Evolutionary conservation across 2,888 invertebrate species (phyloP).

Genomic region (Epinotia demarniana): DNA sequence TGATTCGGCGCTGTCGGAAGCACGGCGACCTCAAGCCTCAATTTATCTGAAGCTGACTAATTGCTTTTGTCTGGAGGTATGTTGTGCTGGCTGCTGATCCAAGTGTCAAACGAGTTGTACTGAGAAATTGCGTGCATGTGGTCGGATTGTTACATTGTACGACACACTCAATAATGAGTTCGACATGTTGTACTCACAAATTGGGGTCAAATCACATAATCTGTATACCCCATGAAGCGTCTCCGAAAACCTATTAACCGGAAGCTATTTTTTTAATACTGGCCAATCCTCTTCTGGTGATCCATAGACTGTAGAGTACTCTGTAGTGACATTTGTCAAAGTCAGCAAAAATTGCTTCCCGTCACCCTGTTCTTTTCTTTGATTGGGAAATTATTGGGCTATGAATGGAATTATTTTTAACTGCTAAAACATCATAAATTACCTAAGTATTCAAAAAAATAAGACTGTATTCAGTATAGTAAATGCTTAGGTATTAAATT

Average conservation of each 20-base stretch:
- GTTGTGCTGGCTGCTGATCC: no score
- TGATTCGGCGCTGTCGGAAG: no score
- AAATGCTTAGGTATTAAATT: conserved; percentile 54
- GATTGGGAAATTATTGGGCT: conserved; percentile 64
- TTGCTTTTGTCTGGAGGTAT: no score
- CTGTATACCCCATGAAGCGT: no score
- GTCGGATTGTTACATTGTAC: no score
- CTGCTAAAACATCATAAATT: conserved; percentile 52
- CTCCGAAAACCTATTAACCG: conserved; percentile 17
- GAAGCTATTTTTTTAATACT: conserved; percentile 34
- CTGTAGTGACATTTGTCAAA: conserved; percentile 74
- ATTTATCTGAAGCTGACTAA: no score
- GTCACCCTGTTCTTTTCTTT: conserved; percentile 64
- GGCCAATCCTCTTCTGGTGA: conserved; percentile 30
- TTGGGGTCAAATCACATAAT: no score
- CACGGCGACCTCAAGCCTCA: no score
- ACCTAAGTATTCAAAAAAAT: conserved; percentile 49
- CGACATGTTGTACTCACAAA: no score
- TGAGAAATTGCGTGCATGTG: no score
- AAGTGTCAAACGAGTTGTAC: no score
- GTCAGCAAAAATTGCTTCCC: conserved; percentile 77
- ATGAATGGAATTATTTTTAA: conserved; percentile 61
- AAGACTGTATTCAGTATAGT: conserved; percentile 51
- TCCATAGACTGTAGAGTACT: conserved; percentile 55
- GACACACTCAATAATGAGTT: no score